Conservation (phyloP, 2,888 invertebrate species). For the Drosophila atripex region DNA sequence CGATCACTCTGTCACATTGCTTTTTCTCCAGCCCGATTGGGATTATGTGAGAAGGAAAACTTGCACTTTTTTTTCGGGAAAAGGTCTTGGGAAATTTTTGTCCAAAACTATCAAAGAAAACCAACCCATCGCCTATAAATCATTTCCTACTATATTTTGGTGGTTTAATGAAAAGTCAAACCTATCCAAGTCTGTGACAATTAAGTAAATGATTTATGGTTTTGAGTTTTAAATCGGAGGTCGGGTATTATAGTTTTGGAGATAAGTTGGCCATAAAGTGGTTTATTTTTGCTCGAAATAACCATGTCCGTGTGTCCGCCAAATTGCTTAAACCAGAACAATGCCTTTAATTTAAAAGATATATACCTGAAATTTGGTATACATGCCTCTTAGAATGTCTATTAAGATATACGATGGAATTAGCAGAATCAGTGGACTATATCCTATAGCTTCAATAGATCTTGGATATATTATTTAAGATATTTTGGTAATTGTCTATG, state of each 20-base stretch:
- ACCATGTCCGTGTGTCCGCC: background rate
- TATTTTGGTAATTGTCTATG: background rate
- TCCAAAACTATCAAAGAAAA: background rate
- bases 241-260: no score
- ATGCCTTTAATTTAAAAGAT: background rate
- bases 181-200: background rate
- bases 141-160: background rate
- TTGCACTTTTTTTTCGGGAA: background rate
- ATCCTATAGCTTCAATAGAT: background rate
- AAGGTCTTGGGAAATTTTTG: background rate
- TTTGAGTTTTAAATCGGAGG: background rate
- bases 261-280: no score
- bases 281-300: no score
- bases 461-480: no score
- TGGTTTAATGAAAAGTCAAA: background rate
- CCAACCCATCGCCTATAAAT: background rate
- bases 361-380: no score
- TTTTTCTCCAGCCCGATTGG: background rate
- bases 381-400: no score
- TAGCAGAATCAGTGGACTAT: background rate
- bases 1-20: background rate
- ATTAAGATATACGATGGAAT: background rate
- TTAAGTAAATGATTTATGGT: background rate
- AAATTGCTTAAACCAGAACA: background rate
- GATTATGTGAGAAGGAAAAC: background rate